A percentile compares a stretch with the other conserved stretches of the same genome.
Conservation (phyloP, 2,113 vertebrate species). For the Perca flavescens region DNA sequence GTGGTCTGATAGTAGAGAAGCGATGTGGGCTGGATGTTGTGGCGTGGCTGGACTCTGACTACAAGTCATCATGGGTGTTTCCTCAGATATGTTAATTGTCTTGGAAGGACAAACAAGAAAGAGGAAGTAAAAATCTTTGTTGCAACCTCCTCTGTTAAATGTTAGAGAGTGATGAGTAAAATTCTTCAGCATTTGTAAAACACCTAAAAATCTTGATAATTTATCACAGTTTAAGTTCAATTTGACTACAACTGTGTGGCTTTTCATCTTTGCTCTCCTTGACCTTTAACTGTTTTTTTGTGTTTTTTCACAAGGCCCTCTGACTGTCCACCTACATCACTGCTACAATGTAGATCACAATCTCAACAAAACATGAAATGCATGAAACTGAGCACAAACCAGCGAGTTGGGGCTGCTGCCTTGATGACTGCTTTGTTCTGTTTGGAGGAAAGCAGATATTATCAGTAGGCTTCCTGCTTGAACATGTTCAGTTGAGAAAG, state of each 20-base stretch:
- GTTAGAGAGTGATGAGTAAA: not conserved
- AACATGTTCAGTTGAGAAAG: not conserved
- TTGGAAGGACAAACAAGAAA: slow-evolving; percentile 37
- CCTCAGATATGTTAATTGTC: slow-evolving; percentile 45
- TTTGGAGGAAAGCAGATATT: slow-evolving; percentile 60
- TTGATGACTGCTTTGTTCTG: slow-evolving; percentile 61
- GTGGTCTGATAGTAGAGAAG: not conserved
- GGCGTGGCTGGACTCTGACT: slow-evolving; percentile 10
- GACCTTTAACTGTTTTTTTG: not conserved
- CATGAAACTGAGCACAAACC: slow-evolving; percentile 69
- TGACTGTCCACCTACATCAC: slow-evolving; percentile 21
- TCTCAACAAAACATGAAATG: slow-evolving; percentile 7
- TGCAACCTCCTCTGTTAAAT: not conserved
- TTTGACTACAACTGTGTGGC: not conserved
- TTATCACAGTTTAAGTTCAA: not conserved
- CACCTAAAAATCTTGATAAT: not conserved
- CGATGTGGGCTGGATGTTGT: slow-evolving; percentile 11
- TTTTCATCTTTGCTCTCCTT: not conserved
- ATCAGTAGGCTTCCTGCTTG: slow-evolving; percentile 59
- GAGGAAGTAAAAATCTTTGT: not conserved
- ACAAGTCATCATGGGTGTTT: slow-evolving; percentile 38
- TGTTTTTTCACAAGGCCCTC: not conserved
- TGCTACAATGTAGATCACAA: not conserved
- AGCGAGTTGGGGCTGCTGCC: slow-evolving; percentile 5
- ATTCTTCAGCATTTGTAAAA: slow-evolving; percentile 5